Evolutionary conservation across 1,140 invertebrate species (phyloP), one percentile per base, ranked within the genome.

Genomic region (Neomicropteryx cornuta): DNA sequence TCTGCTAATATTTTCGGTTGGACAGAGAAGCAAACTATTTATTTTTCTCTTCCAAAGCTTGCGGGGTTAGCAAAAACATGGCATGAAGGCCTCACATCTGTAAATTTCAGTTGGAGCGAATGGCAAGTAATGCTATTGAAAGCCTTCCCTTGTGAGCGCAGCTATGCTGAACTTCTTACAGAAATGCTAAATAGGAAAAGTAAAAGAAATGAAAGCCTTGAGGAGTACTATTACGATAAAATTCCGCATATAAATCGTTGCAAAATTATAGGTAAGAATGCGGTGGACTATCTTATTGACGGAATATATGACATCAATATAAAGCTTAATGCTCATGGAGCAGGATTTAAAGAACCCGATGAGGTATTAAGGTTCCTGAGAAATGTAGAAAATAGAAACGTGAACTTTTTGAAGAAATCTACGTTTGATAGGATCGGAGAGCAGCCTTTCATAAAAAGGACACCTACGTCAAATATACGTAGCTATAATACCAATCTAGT

Each of bases 191-290:
- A 16, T 18, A 30, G 40, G 21, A 42, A 36, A 30, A 42, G 4
- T 17, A 10, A 29, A 11, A 8, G 34, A 10, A 32, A 23, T n/a
- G 40, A 42, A 37, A 36, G 33, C 14, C 30, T 42, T 3, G 40
- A 32, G 27, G 27, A 42, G 19, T 42, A 42, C 37, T 42, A 31
- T 24, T 42, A 42, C 22, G 40, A 42, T 17, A 42, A 42, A 36
- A 42, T 42, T 11, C 16, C 18, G 19, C 19, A 36, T 3, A 32
- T 42, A 3, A 42, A 42, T 36, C 3, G 40, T 2, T 42, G 40
- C 27, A 18, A 42, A 23, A 14, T 42, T 4, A 17, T 14, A 16
- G 40, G 40, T 17, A 2, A 8, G 16, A 6, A 42, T 5, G 40
- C 40, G 14, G 40, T 42, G 1, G 27, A 42, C 17, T 42, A 35